Evolutionary conservation across 2,113 vertebrate species (phyloP).

Genomic region (Pionites leucogaster): DNA sequence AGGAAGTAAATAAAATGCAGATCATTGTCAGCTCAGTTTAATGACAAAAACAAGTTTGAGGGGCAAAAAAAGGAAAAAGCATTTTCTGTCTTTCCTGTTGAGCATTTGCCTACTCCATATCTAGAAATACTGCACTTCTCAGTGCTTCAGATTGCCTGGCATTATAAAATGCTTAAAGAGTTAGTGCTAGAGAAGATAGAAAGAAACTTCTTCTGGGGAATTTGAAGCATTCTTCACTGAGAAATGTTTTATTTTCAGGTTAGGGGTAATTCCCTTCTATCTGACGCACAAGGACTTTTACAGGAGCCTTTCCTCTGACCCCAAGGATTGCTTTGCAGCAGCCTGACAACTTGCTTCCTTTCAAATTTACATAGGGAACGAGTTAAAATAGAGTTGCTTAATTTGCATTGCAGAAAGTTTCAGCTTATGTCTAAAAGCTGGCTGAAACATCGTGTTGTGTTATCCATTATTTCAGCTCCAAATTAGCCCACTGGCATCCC

Average conservation of each 20-base stretch:
- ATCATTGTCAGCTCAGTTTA: background rate
- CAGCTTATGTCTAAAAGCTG: background rate
- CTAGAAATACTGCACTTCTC: background rate
- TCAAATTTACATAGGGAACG: background rate
- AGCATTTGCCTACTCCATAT: background rate
- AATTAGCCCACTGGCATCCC: rapidly evolving
- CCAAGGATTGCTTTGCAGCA: background rate
- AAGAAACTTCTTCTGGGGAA: background rate
- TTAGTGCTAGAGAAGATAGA: background rate
- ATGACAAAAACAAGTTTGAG: background rate
- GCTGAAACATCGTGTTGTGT: rapidly evolving
- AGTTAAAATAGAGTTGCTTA: background rate
- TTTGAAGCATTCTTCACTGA: background rate
- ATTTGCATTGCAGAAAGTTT: background rate
- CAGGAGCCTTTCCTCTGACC: rapidly evolving
- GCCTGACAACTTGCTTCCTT: background rate
- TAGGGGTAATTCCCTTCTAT: background rate
- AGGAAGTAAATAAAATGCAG: background rate
- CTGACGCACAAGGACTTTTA: background rate
- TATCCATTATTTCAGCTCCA: background rate
- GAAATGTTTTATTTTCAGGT: background rate
- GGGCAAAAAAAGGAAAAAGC: rapidly evolving
- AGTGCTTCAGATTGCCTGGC: background rate
- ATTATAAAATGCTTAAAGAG: background rate
- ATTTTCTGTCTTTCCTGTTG: background rate